phyloP scores from a whole-genome alignment of 2,888 invertebrate species.

The Cryptocephalus primarius region DNA sequence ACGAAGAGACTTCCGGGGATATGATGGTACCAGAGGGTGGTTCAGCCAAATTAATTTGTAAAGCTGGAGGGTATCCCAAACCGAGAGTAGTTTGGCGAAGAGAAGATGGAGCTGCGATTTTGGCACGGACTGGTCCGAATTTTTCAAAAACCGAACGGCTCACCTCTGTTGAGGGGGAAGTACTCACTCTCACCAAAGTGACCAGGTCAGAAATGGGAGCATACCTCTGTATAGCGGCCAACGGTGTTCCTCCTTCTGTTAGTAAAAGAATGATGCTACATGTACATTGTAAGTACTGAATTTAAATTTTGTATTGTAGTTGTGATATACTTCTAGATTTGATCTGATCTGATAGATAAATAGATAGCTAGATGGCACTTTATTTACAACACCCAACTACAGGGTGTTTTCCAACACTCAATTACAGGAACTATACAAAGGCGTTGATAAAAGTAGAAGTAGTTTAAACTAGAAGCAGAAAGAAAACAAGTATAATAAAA shows the following conservation, averaged over 20 bases:
- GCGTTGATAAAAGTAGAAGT: too few species aligned
- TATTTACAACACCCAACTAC: too few species aligned
- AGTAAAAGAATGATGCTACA: constrained; percentile 86
- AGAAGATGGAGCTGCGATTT: constrained; percentile 76
- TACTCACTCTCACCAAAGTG: constrained; percentile 71
- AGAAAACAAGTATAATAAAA: too few species aligned
- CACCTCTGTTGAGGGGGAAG: constrained; percentile 64
- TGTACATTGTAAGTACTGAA: constrained; percentile 72
- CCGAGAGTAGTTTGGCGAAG: constrained; percentile 79
- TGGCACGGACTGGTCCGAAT: constrained; percentile 60
- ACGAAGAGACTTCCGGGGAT: constrained; percentile 84
- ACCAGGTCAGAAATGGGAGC: constrained; percentile 84
- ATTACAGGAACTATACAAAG: too few species aligned
- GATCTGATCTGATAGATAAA: too few species aligned
- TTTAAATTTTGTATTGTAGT: constrained; percentile 1
- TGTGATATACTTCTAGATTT: too few species aligned
- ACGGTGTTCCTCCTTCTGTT: constrained; percentile 79
- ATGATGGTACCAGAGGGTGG: constrained; percentile 93
- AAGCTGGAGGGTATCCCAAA: constrained; percentile 73
- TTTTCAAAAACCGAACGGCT: constrained; percentile 66
- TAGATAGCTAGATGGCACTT: too few species aligned
- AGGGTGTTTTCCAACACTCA: too few species aligned
- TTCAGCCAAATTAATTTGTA: constrained; percentile 75
- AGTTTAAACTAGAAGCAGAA: too few species aligned
- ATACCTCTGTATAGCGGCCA: constrained; percentile 80